Base-by-base conservation (phyloP, 1,140 invertebrate species). In the Gryon sp. region DNA sequence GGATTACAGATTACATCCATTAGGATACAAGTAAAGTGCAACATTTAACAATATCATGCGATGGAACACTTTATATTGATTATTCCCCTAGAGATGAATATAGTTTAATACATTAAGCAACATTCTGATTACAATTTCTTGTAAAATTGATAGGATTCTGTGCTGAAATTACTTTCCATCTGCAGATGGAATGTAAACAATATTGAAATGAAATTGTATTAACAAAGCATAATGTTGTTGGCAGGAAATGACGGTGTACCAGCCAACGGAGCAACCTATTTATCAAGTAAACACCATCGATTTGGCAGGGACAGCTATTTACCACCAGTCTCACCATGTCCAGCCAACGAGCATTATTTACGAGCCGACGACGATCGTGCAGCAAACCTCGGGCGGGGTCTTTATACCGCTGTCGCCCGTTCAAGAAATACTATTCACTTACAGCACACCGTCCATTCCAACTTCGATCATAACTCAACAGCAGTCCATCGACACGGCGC, bases 371-470 rank as follows among this genome's bases (percentile, higher is more conserved):
- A 73, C 86, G 9, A 76, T 81, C 24, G 63, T 81, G 24, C 80
- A 82, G 46, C 85, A 87, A 28, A 80, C 79, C 14, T 72, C 87
- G 7, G 80, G 83, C 15, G 84, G 83, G 41, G 85, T 88, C 5
- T 88, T 88, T 59, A 88, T 89, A 32, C 87, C 83, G 4, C 55
- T 84, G 3, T 86, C 84, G 1, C 87, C 84, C 20, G 86, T 86
- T 14, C 88, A 85, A 22, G 87, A 86, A 76, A 88, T 86, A 46
- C 74, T 86, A 1, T 85, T 87, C 75, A 86, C 87, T n/a, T 88
- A 89, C 36, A 87, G 81, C 15, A 45, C 85, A 43, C 83, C 88
- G 4, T 79, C 82, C 46, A 84, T 88, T 36, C 82, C 87, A 18
- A 80, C 87, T 9, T 76, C 86, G 6, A 81, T 88, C 5, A 68